phyloP scores from a whole-genome alignment of 1,140 invertebrate genomes.

The Nixonia krombeini region DNA sequence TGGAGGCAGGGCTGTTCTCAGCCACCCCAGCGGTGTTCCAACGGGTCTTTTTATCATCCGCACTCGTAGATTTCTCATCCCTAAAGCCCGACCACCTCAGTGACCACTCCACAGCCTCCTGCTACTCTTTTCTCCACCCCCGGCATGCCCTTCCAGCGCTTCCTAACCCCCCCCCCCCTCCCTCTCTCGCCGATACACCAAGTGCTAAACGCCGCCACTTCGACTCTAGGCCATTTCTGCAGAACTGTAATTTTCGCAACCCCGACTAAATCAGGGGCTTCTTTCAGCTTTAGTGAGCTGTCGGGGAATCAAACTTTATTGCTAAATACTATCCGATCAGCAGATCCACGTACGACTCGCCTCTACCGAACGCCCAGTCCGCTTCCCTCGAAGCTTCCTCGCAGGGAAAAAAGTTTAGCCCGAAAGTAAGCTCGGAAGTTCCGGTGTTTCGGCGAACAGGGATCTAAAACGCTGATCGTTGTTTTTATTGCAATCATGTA shows the following conservation, averaged over 20 bases:
- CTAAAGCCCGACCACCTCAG: slow-evolving; percentile 50
- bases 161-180: slow-evolving; percentile 38
- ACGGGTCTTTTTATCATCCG: slow-evolving; percentile 60
- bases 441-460: not conserved
- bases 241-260: slow-evolving; percentile 69
- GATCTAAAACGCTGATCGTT: not conserved
- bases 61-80: slow-evolving; percentile 58
- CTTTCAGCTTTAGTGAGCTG: slow-evolving; percentile 60
- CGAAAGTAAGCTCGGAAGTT: slow-evolving; percentile 2
- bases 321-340: slow-evolving; percentile 71
- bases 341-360: slow-evolving; percentile 53
- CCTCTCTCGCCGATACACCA: slow-evolving; percentile 55
- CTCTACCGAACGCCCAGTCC: not conserved
- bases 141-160: slow-evolving; percentile 31
- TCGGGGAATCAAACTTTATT: slow-evolving; percentile 70
- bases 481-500: too few relatives aligned
- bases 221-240: slow-evolving; percentile 43
- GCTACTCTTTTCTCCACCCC: slow-evolving; percentile 19
- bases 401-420: not conserved
- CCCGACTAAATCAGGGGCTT: slow-evolving; percentile 68
- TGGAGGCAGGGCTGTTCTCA: slow-evolving; percentile 47
- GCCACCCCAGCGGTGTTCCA: slow-evolving; percentile 22
- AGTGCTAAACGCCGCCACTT: slow-evolving; percentile 62
- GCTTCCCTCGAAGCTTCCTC: slow-evolving; percentile 5
- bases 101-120: slow-evolving; percentile 52